These are phyloP conservation scores for Disparrhopalites patrizii DNA, from an alignment of 2,888 invertebrate species.

Conservation along the genomic window DNA sequence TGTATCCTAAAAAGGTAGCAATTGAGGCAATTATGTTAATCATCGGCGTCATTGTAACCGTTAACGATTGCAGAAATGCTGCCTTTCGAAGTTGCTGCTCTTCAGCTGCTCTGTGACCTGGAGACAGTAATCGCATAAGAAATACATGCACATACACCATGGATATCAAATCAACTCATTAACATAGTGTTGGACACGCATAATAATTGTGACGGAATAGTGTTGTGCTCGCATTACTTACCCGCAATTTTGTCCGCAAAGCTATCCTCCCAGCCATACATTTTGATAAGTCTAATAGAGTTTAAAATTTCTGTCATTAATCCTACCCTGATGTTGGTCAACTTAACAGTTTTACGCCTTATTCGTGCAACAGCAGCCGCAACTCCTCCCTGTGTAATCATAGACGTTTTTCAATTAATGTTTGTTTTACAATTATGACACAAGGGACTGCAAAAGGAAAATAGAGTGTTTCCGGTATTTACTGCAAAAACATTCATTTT, in stretches of 20 bases:
- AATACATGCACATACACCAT: too few relatives aligned
- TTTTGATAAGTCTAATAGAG: conserved; percentile 57
- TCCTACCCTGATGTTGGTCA: conserved; percentile 51
- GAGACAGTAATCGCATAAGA: too few relatives aligned
- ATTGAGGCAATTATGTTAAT: conserved; percentile 53
- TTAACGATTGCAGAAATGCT: conserved; percentile 53
- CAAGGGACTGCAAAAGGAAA: too few relatives aligned
- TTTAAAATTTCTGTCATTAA: conserved; percentile 58
- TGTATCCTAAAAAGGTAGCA: conserved; percentile 52
- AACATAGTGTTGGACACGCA: neutral
- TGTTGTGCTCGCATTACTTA: too few relatives aligned
- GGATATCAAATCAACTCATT: neutral
- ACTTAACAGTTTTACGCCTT: conserved; percentile 49
- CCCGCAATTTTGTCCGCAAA: conserved; percentile 53
- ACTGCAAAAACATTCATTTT: too few relatives aligned
- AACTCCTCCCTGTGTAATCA: conserved; percentile 49
- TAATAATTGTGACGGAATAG: too few relatives aligned
- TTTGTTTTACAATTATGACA: too few relatives aligned
- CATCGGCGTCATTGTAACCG: conserved; percentile 52
- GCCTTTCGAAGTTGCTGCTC: conserved; percentile 51
- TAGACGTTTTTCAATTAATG: too few relatives aligned
- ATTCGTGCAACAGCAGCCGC: conserved; percentile 50
- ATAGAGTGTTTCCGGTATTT: too few relatives aligned
- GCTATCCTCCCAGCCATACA: conserved; percentile 59
- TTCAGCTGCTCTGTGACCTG: conserved; percentile 51